Base-by-base conservation (phyloP, 2,113 vertebrate genomes). In the Gallinago jamesoni region DNA sequence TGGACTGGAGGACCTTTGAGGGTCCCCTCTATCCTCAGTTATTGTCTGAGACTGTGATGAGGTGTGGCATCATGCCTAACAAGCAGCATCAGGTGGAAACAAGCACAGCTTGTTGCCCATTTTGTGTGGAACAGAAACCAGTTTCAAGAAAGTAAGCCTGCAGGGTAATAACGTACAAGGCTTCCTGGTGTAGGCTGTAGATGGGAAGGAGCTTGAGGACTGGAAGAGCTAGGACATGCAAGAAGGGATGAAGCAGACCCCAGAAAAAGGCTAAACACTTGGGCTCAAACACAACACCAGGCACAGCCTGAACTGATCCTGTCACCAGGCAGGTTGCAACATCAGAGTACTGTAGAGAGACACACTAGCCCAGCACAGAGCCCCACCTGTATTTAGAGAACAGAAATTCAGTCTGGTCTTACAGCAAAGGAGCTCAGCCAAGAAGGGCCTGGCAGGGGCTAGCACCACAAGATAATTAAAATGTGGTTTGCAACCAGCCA, bases 81-180 rank as follows among this genome's bases (percentile, higher is more conserved):
- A 72, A 53, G 80, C 57, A 91, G 82, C 80, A 69, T 90, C 60
- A 78, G 83, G 52, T 86, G 45, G 39, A 62, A 93, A 67, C 27
- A 87, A 62, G 77, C 41, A 63, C 67, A 63, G 45, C 22, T 81
- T 9, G 6, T 62, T 62, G 25, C 66, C 73, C 45, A 33, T 69
- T 84, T 76, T 24, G 50, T 28, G 55, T 76, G 43, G 33, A 67
- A 76, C 66, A 92, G 69, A 87, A 92, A 93, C 22, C 50, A 59
- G 33, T 80, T 90, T 92, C 48, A 73, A 93, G 86, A 90, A 92
- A 94, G 39, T 25, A 76, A 90, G n/a, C 53, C 86, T 76, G 57
- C 53, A 73, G 66, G 69, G 76, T 86, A 66, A 37, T 14, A 47
- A 62, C 22, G 23, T 47, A 45, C 59, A 55, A 77, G 28, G 43